These are phyloP conservation scores for Hirtodrosophila trivittata DNA, from an alignment of 2,888 invertebrate species.

Conservation along the genomic window DNA sequence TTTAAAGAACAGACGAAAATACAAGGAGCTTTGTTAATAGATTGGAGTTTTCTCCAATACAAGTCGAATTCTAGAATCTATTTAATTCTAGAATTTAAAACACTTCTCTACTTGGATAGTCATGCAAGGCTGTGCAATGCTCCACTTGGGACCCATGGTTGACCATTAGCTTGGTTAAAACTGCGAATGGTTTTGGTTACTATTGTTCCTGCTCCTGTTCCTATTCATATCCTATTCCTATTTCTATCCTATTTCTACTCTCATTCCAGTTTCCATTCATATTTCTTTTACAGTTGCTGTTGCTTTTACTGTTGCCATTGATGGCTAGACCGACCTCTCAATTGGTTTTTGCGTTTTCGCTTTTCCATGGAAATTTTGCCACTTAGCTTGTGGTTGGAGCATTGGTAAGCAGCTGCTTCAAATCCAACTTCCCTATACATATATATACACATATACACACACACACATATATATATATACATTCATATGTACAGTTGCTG, in stretches of 20 bases:
- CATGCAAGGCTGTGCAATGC: too few relatives aligned
- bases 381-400: conserved; percentile 48
- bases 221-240: too few relatives aligned
- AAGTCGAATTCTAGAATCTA: too few relatives aligned
- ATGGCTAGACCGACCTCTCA: conserved; percentile 45
- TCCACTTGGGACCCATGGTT: background rate
- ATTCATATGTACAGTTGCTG: conserved; percentile 1
- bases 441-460: conserved; percentile 7
- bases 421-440: conserved; percentile 1
- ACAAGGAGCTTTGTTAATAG: too few relatives aligned
- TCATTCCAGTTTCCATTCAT: too few relatives aligned
- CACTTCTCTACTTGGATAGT: too few relatives aligned
- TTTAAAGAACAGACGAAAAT: too few relatives aligned
- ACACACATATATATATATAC: background rate
- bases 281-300: background rate
- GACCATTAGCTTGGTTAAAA: conserved; percentile 56
- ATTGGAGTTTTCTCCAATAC: too few relatives aligned
- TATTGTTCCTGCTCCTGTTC: conserved; percentile 1
- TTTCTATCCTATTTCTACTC: too few relatives aligned
- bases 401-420: conserved; percentile 50
- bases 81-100: too few relatives aligned
- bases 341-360: conserved; percentile 62
- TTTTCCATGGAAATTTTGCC: conserved; percentile 71
- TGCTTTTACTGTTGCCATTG: conserved; percentile 9
- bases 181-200: conserved; percentile 8